Base-by-base conservation (phyloP, 2,888 invertebrate genomes). In the Agrotis ipsilon region DNA sequence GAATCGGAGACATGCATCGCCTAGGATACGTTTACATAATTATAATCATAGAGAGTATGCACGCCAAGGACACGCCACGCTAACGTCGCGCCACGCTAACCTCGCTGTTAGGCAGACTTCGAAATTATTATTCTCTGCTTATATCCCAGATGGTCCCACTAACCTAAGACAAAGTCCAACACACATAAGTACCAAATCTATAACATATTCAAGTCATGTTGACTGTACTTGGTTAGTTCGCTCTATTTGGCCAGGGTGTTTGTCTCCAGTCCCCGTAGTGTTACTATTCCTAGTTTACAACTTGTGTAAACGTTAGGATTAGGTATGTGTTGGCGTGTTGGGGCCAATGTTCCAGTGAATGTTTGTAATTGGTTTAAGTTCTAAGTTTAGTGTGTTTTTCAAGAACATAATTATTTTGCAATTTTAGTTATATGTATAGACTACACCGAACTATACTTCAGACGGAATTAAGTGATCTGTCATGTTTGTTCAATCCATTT, bases 271-370 rank as follows among this genome's bases (percentile, higher is more conserved):
- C 78, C 75, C 84, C 21, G 61, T 61, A 66, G 83, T 75, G 75
- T 78, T 72, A 73, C 83, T 66, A 72, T 62, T 77, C 64, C 64
- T 77, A 62, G 83, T 83, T 85, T 85, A 80, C 85, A 75, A 84
- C 69, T 77, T 73, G 67, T 45, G 65, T 46, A 69, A 77, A 83
- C 62, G 59, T 67, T 59, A 43, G 69, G 63, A 72, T 84, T 82
- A 67, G 27, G 19, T 46, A 13, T 64, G 54, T 63, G 68, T 67
- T 69, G 76, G 72, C 18, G 46, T 32, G 48, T 62, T 64, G 58
- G 58, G 49, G 21, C 62, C 63, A 68, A 68, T 68, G 27, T 58
- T 72, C 18, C 0, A 11, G 13, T 21, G 46, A 81, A 59, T 54
- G 61, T 71, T 76, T 57, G 52, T 11, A n/a, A 13, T 60, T 58